A percentile compares a stretch with the other conserved stretches of the same genome.
These are phyloP conservation scores for Mellilla xanthometata DNA, from an alignment of 2,888 invertebrate genomes.

Conservation along the genomic window DNA sequence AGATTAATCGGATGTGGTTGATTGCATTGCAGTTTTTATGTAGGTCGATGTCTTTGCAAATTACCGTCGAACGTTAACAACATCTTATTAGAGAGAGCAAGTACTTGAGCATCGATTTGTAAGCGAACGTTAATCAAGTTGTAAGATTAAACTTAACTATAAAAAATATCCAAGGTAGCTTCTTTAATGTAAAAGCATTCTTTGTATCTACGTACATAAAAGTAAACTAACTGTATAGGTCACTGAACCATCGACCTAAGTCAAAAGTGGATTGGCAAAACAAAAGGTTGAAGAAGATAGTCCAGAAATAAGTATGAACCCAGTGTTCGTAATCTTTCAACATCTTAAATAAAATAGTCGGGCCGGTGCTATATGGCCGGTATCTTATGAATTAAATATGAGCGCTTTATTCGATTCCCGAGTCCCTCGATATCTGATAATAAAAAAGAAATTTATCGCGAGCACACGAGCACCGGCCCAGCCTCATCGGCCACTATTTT, in stretches of 20 bases:
- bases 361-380: slow-evolving; percentile 78
- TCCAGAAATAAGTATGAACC: slow-evolving; percentile 53
- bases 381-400: slow-evolving; percentile 83
- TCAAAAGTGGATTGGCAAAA: slow-evolving; percentile 24
- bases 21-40: neutral
- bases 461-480: slow-evolving; percentile 63
- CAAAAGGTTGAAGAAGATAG: slow-evolving; percentile 41
- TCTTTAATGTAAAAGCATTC: too few species aligned
- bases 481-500: slow-evolving; percentile 77
- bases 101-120: too few species aligned
- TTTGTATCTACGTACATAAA: too few species aligned
- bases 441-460: slow-evolving; percentile 82
- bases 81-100: too few species aligned
- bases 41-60: neutral
- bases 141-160: too few species aligned
- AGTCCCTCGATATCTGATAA: slow-evolving; percentile 83
- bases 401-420: slow-evolving; percentile 82
- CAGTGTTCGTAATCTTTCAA: slow-evolving; percentile 70
- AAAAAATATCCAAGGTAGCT: too few species aligned
- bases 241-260: slow-evolving; percentile 7
- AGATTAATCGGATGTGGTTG: slow-evolving; percentile 4
- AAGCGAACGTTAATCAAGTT: too few species aligned
- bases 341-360: slow-evolving; percentile 80
- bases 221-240: neutral
- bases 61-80: too few species aligned